These are phyloP conservation scores for Galeruca laticollis DNA, from an alignment of 2,888 invertebrate species.

Conservation along the genomic window DNA sequence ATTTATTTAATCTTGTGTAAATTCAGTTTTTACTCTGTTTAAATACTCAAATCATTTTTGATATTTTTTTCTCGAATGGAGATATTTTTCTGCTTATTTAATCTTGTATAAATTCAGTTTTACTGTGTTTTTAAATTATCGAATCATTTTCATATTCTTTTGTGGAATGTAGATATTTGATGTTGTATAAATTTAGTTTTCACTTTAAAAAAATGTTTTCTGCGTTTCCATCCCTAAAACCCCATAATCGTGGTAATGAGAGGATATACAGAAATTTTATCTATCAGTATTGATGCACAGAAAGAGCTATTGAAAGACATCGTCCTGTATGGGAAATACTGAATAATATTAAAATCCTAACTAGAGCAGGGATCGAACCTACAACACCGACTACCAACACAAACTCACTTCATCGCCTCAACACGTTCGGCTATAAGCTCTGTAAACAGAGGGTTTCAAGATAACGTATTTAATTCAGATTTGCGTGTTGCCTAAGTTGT, in stretches of 20 bases:
- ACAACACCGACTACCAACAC: background rate
- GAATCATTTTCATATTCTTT: no score
- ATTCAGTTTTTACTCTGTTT: no score
- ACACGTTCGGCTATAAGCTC: background rate
- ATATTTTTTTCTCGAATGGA: no score
- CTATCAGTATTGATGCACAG: slow-evolving; percentile 55
- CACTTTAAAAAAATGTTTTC: slow-evolving; percentile 50
- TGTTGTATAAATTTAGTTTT: background rate
- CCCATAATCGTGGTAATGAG: slow-evolving; percentile 48
- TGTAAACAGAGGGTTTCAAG: background rate
- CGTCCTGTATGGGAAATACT: slow-evolving; percentile 51
- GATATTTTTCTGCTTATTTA: no score
- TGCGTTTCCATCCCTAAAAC: slow-evolving; percentile 55
- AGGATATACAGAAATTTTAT: slow-evolving; percentile 55
- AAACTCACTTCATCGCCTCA: background rate
- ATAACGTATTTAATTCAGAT: no score
- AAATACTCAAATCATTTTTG: no score
- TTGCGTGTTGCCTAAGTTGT: no score
- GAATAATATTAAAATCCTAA: slow-evolving; percentile 27
- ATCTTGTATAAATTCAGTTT: no score
- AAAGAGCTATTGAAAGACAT: slow-evolving; percentile 37
- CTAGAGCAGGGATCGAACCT: slow-evolving; percentile 45
- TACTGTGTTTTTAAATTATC: no score
- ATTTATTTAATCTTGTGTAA: no score
- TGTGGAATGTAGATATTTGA: no score